A percentile compares a stretch with the other conserved stretches of the same genome.
These are phyloP conservation scores for Sciurus vulgaris DNA, from an alignment of 2,797 vertebrate genomes.

Conservation along the genomic window DNA sequence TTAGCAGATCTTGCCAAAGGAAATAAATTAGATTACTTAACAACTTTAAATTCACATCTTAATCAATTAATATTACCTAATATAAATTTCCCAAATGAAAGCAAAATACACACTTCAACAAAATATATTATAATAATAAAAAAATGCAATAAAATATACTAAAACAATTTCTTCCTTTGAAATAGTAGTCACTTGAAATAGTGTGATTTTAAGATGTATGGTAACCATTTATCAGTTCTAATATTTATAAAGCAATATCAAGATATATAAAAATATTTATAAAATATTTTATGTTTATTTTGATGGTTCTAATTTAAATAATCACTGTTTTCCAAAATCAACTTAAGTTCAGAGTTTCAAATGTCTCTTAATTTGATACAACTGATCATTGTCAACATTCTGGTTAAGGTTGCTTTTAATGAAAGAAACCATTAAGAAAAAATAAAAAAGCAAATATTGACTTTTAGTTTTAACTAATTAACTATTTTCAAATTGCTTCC, in stretches of 20 bases:
- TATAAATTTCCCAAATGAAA: slow-evolving; percentile 17
- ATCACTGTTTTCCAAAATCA: not conserved
- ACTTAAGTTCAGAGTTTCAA: not conserved
- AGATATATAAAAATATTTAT: not conserved
- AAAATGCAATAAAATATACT: not conserved
- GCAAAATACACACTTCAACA: not conserved
- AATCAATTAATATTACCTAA: not conserved
- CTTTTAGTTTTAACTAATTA: slow-evolving; percentile 2
- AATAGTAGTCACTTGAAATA: not conserved
- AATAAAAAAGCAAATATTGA: not conserved
- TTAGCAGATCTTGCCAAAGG: not conserved
- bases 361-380: not conserved
- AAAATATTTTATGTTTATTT: not conserved
- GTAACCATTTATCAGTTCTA: not conserved
- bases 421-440: not conserved
- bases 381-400: not conserved
- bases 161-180: not conserved
- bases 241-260: not conserved
- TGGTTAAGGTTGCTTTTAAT: not conserved
- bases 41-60: not conserved
- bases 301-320: not conserved
- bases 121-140: not conserved
- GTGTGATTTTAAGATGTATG: not conserved
- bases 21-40: not conserved
- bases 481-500: not conserved